Conservation (phyloP, 2,888 invertebrate species). For the Ormyrus thymus region DNA sequence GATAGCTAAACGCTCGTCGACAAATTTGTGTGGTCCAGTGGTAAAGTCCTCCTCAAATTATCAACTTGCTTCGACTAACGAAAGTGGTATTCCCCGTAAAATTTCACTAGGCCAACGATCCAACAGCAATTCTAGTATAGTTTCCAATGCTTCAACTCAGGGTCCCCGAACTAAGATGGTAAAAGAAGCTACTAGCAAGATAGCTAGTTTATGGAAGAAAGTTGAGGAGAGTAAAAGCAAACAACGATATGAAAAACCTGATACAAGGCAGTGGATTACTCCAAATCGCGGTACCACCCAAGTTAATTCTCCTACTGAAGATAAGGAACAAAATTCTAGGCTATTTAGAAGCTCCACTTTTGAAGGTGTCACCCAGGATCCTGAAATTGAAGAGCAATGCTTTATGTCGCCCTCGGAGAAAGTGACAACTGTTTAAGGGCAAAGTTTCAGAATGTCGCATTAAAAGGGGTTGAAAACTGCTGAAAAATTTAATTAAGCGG, state of each 20-base stretch:
- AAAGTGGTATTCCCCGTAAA: conserved; percentile 58
- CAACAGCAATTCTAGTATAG: conserved; percentile 79
- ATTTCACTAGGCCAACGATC: conserved; percentile 71
- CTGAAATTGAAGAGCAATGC: conserved; percentile 17
- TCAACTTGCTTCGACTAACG: conserved; percentile 61
- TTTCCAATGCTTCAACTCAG: conserved; percentile 59
- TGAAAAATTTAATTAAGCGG: not conserved
- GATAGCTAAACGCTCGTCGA: conserved; percentile 56
- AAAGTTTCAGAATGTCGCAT: conserved; percentile 9
- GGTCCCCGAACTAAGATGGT: conserved; percentile 61
- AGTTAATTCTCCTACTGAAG: conserved; percentile 36
- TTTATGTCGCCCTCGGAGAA: conserved; percentile 24
- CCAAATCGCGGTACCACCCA: conserved; percentile 54
- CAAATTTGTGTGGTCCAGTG: conserved; percentile 48
- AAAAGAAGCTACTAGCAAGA: conserved; percentile 86
- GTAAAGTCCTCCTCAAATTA: conserved; percentile 53
- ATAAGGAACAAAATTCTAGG: conserved; percentile 56
- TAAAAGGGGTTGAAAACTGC: conserved; percentile 2
- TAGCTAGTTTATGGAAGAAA: conserved; percentile 87
- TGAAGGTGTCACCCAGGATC: conserved; percentile 75
- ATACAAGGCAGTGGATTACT: conserved; percentile 78
- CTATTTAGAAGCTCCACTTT: conserved; percentile 81
- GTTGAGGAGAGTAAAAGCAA: conserved; percentile 83
- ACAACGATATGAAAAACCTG: conserved; percentile 77
- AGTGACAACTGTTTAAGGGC: conserved; percentile 14